Evolutionary conservation across 64 coral and sea anemone genomes (phyloP), one percentile per base, ranked within the genome.

Genomic region (Actinia tenebrosa): DNA sequence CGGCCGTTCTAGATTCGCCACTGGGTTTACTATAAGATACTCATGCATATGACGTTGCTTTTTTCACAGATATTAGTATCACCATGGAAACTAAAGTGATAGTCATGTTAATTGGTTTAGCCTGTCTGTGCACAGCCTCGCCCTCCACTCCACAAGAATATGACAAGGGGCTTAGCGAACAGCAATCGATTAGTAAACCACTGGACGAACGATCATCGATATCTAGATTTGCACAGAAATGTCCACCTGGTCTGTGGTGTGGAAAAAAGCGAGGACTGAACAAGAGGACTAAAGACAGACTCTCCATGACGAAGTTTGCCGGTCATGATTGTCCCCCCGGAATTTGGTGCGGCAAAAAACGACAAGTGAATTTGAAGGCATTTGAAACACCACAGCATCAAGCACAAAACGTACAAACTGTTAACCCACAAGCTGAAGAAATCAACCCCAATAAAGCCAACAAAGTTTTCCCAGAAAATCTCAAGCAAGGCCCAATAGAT

Each of bases 291-390:
- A 81, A 20, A 81, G 20, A 45, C 16, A 75, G 10, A 30, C 27
- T 42, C 22, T 79, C 77, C 16, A 50, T 81, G 79, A 22, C 44
- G 25, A 85, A 23, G 60, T 85, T 45, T 64, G 30, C 30, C 1
- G 56, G n/a, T 64, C 7, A 43, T 27, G 56, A 85, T 44, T 89
- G 87, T 45, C 87, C 87, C 5, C 77, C 79, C 30, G 87, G 87
- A 43, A 58, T 89, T 44, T 89, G 87, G 87, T 89, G 87, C 22
- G 87, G 87, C 59, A 89, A 89, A 25, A 89, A 89, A 46, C 87
- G 87, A 85, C 23, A 75, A 26, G 14, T 75, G n/a, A n/a, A n/a
- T n/a, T n/a, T n/a, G n/a, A n/a, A 0, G 7, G 56, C 23, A 42
- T 30, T 30, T 13, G 69, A 75, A 75, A 75, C 2, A 37, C 26